Evolutionary conservation across 2,797 vertebrate genomes (phyloP).

Genomic region (Girardinus metallicus): DNA sequence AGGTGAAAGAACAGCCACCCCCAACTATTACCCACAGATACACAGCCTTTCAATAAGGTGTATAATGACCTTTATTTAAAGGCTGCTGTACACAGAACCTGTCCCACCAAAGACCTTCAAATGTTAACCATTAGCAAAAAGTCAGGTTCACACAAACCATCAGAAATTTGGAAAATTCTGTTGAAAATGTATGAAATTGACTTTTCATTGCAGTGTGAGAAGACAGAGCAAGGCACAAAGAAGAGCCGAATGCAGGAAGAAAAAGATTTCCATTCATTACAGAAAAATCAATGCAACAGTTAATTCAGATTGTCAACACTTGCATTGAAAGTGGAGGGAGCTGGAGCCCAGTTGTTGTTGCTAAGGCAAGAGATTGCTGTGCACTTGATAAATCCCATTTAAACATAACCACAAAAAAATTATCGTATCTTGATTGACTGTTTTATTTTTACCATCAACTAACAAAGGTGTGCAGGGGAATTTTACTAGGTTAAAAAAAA

Average conservation of each 20-base stretch:
- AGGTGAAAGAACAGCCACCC: background rate
- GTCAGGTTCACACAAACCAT: background rate
- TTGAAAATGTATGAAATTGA: conserved; percentile 14
- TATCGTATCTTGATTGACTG: background rate
- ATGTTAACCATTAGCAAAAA: background rate
- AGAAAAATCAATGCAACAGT: conserved; percentile 54
- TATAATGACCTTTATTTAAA: background rate
- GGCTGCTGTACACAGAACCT: background rate
- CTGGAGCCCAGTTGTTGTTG: background rate
- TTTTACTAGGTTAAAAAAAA: conserved; percentile 57
- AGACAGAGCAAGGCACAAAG: conserved; percentile 8
- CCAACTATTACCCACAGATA: background rate
- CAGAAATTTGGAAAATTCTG: background rate
- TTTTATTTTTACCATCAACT: background rate
- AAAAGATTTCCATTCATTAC: conserved; percentile 29
- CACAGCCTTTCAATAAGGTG: too few relatives aligned
- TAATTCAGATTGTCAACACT: conserved; percentile 26
- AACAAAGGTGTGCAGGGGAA: background rate
- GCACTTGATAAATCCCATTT: background rate
- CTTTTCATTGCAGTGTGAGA: conserved; percentile 1
- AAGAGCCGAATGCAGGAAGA: conserved; percentile 35
- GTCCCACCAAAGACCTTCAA: background rate
- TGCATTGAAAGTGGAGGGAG: conserved; percentile 10
- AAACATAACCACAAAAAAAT: background rate
- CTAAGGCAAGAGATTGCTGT: background rate